Conservation (phyloP, 2,113 vertebrate genomes). For the Craseonycteris thonglongyai region DNA sequence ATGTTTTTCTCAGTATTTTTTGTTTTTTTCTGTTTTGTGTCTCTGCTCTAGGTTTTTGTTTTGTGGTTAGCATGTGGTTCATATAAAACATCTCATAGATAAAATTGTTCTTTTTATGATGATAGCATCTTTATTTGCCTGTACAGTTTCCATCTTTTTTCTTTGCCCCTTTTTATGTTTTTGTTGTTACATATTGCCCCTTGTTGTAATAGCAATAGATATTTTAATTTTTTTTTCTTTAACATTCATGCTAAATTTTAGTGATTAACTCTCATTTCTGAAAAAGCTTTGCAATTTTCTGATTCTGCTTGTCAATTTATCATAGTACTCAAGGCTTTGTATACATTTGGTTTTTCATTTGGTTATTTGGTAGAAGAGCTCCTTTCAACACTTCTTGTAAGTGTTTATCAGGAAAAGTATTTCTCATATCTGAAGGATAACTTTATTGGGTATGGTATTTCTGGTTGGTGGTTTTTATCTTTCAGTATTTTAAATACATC, state of each 20-base stretch:
- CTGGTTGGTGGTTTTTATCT: not conserved
- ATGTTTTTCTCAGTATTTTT: not conserved
- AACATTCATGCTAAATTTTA: not conserved
- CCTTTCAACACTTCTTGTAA: not conserved
- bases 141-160: not conserved
- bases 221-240: not conserved
- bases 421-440: not conserved
- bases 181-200: not conserved
- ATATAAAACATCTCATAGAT: not conserved
- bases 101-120: not conserved
- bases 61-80: not conserved
- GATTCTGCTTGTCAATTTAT: not conserved
- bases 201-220: not conserved
- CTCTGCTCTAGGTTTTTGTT: not conserved
- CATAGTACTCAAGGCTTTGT: not conserved
- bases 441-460: not conserved
- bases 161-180: not conserved
- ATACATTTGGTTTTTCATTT: not conserved
- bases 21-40: not conserved
- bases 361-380: not conserved
- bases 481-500: not conserved
- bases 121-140: not conserved
- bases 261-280: not conserved
- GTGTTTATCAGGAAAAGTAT: not conserved
- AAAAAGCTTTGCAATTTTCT: not conserved